Evolutionary conservation across 2,888 invertebrate species (phyloP), one percentile per base, ranked within the genome.

Genomic region (Ormyrus labotus): DNA sequence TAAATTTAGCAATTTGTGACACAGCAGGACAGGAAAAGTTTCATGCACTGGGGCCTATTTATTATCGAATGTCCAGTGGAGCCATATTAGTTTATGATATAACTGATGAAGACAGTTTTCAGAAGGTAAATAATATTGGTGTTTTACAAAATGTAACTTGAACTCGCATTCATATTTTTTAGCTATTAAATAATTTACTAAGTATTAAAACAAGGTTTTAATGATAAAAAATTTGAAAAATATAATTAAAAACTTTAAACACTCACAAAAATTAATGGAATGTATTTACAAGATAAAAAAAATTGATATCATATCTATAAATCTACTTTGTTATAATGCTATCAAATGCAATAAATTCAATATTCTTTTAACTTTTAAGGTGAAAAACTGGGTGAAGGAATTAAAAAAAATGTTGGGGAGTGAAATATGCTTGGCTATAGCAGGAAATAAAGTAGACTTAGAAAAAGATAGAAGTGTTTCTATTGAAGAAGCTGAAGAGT

Each of bases 321-420:
- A 3, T 34, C 53, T 51, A 1, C 9, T 50, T 47, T 61, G 53
- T 8, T 5, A 11, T 34, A 50, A 11, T 53, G 11, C 34, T 34
- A 34, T 34, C 34, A 34, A 34, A 4, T 34, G 34, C 34, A 34
- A 34, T 34, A 34, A 34, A 34, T 34, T 34, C 34, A 34, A 34
- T 34, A 34, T 34, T 34, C 34, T 34, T 34, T 34, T 34, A 34
- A 34, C 34, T 80, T 91, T 92, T 53, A 86, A 97, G 96, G 97
- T 99, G 0, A 98, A 99, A 92, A 97, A 95, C 90, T 99, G 99
- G 99, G 99, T 99, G 48, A 98, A 98, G 88, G 99, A 99, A 91
- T 92, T 99, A 78, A 95, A 96, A 85, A 97, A 97, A 91, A 98
- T 99, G 96, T 92, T 99, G 60, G 99, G 99, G 5, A 94, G 96